Evolutionary conservation across 2,113 vertebrate species (phyloP).

Genomic region (Columba janthina): DNA sequence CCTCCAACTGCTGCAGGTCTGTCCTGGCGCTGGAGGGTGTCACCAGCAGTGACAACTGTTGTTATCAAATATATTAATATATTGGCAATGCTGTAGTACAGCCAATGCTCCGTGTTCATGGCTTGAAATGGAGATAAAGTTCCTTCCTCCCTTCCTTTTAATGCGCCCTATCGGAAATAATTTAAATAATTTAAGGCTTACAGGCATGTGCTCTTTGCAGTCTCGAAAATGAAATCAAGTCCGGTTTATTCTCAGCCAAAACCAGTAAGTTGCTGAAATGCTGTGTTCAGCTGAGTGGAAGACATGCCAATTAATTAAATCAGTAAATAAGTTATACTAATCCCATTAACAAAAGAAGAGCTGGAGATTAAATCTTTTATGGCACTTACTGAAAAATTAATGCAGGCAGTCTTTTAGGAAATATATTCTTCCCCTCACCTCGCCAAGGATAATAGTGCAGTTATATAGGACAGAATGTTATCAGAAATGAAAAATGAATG

Average conservation of each 20-base stretch:
- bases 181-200: not conserved
- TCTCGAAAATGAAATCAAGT: not conserved
- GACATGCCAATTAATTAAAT: conserved; percentile 41
- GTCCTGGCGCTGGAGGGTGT: fast-evolving
- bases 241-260: not conserved
- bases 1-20: fast-evolving
- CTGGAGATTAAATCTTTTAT: conserved; percentile 60
- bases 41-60: not conserved
- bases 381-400: conserved; percentile 50
- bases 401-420: conserved; percentile 28
- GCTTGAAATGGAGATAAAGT: not conserved
- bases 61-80: fast-evolving
- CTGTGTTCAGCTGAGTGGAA: not conserved
- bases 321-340: conserved; percentile 63
- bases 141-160: not conserved
- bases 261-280: not conserved
- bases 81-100: fast-evolving
- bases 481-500: conserved; percentile 29
- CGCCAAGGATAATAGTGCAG: not conserved
- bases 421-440: conserved; percentile 30
- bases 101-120: fast-evolving
- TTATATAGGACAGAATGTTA: conserved; percentile 7
- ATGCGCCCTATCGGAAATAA: not conserved
- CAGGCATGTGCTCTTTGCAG: not conserved
- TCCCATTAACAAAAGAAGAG: conserved; percentile 57